Conservation (phyloP, 1,140 invertebrate species). For the Panulirus ornatus region DNA sequence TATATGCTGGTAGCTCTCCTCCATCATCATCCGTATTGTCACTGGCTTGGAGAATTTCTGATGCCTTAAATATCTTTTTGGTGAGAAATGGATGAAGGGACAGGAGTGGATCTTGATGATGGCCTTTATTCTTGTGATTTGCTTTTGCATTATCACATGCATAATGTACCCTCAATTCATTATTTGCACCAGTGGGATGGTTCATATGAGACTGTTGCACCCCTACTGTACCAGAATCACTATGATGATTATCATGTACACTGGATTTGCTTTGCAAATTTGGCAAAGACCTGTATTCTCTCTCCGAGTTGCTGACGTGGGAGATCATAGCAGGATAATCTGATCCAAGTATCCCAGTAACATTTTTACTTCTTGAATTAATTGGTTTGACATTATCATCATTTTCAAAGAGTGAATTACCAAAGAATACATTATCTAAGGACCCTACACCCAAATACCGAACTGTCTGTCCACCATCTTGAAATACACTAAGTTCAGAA, state of each 20-base stretch:
- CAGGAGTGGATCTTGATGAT: background rate
- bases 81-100: background rate
- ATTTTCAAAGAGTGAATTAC: background rate
- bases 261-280: background rate
- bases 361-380: background rate
- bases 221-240: background rate
- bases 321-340: background rate
- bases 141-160: background rate
- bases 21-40: conserved; percentile 33
- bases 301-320: background rate
- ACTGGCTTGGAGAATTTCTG: conserved; percentile 36
- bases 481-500: conserved; percentile 21
- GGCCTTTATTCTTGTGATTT: background rate
- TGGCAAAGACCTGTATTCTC: background rate
- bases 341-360: background rate
- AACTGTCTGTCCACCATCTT: conserved; percentile 29
- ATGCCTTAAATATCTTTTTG: conserved; percentile 15
- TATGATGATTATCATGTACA: background rate
- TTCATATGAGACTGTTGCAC: background rate
- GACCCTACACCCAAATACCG: background rate
- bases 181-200: background rate
- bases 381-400: background rate
- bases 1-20: background rate
- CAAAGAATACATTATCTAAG: background rate
- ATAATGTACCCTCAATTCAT: background rate